Base-by-base conservation (phyloP, 1,140 invertebrate genomes). In the Platyscapa corneri region DNA sequence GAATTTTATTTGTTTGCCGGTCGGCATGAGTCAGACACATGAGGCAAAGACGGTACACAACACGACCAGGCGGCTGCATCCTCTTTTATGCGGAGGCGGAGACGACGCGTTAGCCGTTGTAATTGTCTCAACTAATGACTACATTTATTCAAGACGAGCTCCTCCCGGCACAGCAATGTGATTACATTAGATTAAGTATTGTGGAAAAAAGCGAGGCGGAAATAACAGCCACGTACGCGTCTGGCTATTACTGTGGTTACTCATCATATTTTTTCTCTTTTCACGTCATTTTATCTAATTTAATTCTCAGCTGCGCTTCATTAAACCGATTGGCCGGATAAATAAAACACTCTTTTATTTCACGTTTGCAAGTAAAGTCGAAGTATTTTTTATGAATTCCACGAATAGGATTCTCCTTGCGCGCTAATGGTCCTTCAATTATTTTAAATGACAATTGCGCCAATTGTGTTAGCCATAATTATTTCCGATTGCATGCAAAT, bases 111-210 rank as follows among this genome's bases (percentile, higher is more conserved):
- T 85, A 90, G 88, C 84, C 83, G 87, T 87, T 86, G 88, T 92
- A 93, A 92, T 93, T 93, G 89, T 90, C 92, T 92, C 90, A 91
- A 93, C 86, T 91, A 90, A 90, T 87, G 88, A 87, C 87, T 87
- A 86, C 88, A 88, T 90, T 91, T 90, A 91, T 90, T 90, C 86
- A 90, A 89, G 87, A 89, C 86, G 88, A 82, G 88, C 88, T 89
- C 83, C 32, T 87, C 39, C 56, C 32, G 53, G 8, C n/a, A 12
- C 39, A 20, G 78, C 86, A 87, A 85, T 88, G 86, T 88, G 88
- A 92, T 91, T 89, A 85, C 85, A 83, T 60, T 81, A 76, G 90
- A 91, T 91, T 90, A 88, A 87, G 88, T 86, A 82, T 86, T 87
- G 67, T 32, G 64, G 34, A 82, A 76, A 70, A 86, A 60, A 67